Conservation (phyloP, 2,113 vertebrate genomes). For the Oceanites oceanicus region DNA sequence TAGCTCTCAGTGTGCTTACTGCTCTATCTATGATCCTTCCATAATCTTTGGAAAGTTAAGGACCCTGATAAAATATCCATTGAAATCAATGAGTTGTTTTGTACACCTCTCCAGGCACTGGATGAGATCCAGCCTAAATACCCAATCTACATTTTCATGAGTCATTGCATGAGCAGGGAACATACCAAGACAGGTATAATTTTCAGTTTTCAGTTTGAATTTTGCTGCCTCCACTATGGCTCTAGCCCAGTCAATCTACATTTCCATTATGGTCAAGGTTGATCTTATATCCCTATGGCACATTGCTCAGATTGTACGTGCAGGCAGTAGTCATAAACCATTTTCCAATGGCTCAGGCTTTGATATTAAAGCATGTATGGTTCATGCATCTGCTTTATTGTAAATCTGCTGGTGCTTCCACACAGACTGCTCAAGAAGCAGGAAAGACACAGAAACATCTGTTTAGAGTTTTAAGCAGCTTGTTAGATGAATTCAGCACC, state of each 20-base stretch:
- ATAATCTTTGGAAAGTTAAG: not conserved
- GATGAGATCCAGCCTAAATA: not conserved
- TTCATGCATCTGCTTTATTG: constrained; percentile 21
- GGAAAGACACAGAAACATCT: constrained; percentile 61
- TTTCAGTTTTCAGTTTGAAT: not conserved
- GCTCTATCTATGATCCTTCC: not conserved
- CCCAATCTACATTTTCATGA: constrained; percentile 34
- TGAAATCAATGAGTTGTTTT: not conserved
- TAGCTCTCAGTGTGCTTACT: not conserved
- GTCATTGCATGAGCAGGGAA: not conserved
- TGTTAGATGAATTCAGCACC: constrained; percentile 55
- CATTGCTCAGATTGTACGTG: not conserved
- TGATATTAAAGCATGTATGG: not conserved
- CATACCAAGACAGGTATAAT: not conserved
- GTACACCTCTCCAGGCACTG: not conserved
- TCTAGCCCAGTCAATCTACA: not conserved
- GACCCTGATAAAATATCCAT: not conserved
- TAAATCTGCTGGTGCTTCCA: constrained; percentile 54
- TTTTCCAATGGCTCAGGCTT: not conserved
- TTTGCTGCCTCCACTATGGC: not conserved
- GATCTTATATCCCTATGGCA: not conserved
- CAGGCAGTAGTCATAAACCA: not conserved
- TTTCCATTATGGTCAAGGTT: not conserved
- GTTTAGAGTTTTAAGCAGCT: constrained; percentile 61
- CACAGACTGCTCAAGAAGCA: constrained; percentile 50